These are phyloP conservation scores for Eurois occulta DNA, from an alignment of 2,888 invertebrate genomes.

Conservation along the genomic window DNA sequence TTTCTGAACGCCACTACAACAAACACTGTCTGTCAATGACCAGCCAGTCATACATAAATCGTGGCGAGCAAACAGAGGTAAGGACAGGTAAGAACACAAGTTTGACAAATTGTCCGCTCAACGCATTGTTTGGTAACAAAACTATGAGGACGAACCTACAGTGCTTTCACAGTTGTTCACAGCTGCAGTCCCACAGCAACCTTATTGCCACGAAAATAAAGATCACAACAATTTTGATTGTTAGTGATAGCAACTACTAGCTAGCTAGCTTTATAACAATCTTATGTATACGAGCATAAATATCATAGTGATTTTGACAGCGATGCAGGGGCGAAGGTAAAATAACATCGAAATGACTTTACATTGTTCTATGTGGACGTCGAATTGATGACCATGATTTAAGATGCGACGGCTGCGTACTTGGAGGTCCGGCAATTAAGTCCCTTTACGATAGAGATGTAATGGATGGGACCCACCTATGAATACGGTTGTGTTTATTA, in stretches of 20 bases:
- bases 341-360: slow-evolving; percentile 26
- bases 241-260: neutral
- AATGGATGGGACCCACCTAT: slow-evolving; percentile 52
- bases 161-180: slow-evolving; percentile 1
- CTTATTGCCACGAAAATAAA: neutral
- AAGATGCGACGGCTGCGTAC: slow-evolving; percentile 47
- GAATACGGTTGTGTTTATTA: slow-evolving; percentile 45
- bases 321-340: neutral
- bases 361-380: slow-evolving; percentile 63
- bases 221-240: neutral
- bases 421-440: slow-evolving; percentile 63
- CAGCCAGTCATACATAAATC: slow-evolving; percentile 55
- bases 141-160: slow-evolving; percentile 62
- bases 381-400: slow-evolving; percentile 65
- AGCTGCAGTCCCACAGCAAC: neutral
- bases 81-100: slow-evolving; percentile 69
- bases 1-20: slow-evolving; percentile 33
- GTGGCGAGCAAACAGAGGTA: slow-evolving; percentile 63
- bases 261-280: neutral
- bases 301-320: neutral
- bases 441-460: slow-evolving; percentile 49
- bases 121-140: slow-evolving; percentile 71
- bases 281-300: neutral
- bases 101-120: slow-evolving; percentile 76
- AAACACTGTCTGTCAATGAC: slow-evolving; percentile 49